Evolutionary conservation across 92 coral and sea anemone species (phyloP).

Genomic region (Meandrina meandrites): DNA sequence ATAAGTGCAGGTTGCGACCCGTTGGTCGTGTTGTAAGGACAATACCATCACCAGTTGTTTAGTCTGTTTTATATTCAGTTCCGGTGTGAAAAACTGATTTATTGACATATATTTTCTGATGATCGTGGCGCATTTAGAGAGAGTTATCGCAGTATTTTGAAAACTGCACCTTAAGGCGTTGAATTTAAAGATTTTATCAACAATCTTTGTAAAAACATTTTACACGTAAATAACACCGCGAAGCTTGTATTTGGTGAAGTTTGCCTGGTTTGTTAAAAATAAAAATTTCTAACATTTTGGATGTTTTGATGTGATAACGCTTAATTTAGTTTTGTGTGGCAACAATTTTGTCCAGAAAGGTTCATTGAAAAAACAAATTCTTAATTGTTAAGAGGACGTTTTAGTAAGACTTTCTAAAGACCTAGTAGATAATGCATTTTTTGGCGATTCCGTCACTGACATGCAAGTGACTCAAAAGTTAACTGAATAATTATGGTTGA

Average conservation of each 20-base stretch:
- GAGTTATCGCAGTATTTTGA: not conserved
- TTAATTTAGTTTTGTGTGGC: not conserved
- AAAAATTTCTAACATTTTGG: not conserved
- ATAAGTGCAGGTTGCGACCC: slow-evolving; percentile 21
- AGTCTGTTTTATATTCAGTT: not conserved
- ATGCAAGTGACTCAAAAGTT: not conserved
- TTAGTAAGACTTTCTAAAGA: not conserved
- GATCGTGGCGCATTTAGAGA: not conserved
- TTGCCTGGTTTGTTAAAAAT: not conserved
- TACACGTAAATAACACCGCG: not conserved
- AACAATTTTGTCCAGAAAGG: not conserved
- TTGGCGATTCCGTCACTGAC: not conserved
- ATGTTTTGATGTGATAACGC: not conserved
- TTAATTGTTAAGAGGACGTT: not conserved
- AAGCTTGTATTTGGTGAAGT: not conserved
- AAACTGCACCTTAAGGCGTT: not conserved
- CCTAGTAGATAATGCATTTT: not conserved
- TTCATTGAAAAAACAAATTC: not conserved
- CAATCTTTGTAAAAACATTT: not conserved
- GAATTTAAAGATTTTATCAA: not conserved
- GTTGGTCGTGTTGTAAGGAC: not conserved
- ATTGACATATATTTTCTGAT: not conserved
- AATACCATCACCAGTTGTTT: slow-evolving; percentile 35
- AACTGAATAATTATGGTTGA: not conserved
- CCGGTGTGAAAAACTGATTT: not conserved